Conservation (phyloP, 2,797 vertebrate species). For the Tenualosa ilisha region DNA sequence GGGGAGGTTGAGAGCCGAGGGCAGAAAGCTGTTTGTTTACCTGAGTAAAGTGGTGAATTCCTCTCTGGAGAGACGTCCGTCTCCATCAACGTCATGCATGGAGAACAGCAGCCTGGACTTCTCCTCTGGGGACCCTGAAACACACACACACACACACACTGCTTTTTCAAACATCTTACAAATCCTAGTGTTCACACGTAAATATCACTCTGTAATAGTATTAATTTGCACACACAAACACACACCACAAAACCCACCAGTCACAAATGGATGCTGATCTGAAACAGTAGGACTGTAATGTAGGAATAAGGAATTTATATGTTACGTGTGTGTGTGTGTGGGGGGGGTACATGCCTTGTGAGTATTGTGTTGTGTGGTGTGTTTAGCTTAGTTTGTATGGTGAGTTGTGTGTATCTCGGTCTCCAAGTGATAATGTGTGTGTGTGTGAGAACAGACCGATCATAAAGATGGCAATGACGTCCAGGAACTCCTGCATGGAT, state of each 20-base stretch:
- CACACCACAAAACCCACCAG: no score
- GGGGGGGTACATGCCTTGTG: no score
- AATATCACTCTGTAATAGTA: background rate
- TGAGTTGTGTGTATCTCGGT: no score
- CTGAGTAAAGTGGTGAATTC: slow-evolving; percentile 92
- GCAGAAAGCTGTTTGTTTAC: slow-evolving; percentile 64
- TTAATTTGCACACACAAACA: no score
- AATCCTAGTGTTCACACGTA: no score
- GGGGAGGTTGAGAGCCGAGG: background rate
- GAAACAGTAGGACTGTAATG: no score
- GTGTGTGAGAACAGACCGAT: slow-evolving; percentile 70
- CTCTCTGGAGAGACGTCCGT: slow-evolving; percentile 86
- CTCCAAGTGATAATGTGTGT: background rate
- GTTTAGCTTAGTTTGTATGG: no score
- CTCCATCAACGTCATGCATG: slow-evolving; percentile 88
- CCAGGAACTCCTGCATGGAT: slow-evolving; percentile 94
- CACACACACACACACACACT: background rate
- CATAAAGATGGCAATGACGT: slow-evolving; percentile 91
- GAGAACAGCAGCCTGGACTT: slow-evolving; percentile 92
- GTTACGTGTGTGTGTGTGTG: background rate
- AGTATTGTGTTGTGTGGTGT: background rate
- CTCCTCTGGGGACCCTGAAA: slow-evolving; percentile 85
- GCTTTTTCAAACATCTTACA: no score
- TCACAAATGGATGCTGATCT: no score
- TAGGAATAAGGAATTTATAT: no score